Percentiles rank a stretch among this genome's conserved stretches.
phyloP scores from a whole-genome alignment of 2,888 invertebrate genomes.

The Thalpophila matura region DNA sequence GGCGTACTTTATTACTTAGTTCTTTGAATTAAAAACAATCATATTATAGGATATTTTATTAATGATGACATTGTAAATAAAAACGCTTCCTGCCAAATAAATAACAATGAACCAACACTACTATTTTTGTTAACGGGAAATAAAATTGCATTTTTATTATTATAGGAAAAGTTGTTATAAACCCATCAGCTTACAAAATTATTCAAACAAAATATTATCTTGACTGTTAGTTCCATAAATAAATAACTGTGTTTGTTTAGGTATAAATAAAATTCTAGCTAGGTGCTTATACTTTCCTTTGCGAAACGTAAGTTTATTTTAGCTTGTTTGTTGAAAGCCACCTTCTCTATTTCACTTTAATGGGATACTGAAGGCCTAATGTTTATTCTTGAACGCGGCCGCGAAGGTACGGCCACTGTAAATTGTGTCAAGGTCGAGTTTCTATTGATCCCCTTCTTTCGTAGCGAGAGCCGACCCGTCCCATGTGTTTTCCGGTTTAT shows the following conservation, averaged over 20 bases:
- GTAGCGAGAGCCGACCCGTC: constrained; percentile 77
- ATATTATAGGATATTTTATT: too few relatives aligned
- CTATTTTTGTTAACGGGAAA: background rate
- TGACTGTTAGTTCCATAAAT: background rate
- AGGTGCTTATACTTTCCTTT: constrained; percentile 3
- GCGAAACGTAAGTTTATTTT: constrained; percentile 64
- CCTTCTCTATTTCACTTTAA: constrained; percentile 72
- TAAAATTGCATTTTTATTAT: background rate
- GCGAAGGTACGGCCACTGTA: constrained; percentile 82
- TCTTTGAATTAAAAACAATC: background rate
- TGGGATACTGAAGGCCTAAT: constrained; percentile 77
- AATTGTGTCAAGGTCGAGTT: constrained; percentile 88
- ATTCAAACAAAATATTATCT: background rate
- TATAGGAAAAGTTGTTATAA: too few relatives aligned
- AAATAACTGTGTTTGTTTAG: background rate
- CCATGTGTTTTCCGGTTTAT: constrained; percentile 79
- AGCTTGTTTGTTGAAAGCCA: constrained; percentile 69
- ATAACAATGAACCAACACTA: background rate
- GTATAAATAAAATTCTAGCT: constrained; percentile 11
- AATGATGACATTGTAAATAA: background rate
- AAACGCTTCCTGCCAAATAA: background rate
- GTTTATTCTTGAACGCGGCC: constrained; percentile 84
- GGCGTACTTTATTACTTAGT: too few relatives aligned
- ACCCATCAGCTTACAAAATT: too few relatives aligned
- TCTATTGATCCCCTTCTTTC: constrained; percentile 88